Conservation (phyloP, 2,888 invertebrate species). For the Sceliomorpha sp. region DNA sequence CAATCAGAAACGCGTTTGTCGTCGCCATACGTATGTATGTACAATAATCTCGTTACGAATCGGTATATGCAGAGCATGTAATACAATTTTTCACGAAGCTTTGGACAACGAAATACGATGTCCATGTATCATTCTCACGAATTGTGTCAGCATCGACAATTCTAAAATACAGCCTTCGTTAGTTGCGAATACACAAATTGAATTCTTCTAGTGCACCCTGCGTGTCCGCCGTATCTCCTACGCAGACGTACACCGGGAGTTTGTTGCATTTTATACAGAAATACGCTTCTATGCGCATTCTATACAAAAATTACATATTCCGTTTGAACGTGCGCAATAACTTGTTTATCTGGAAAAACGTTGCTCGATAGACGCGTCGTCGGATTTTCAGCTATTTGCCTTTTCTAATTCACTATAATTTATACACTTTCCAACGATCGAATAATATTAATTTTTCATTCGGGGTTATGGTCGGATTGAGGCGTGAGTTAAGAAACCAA, state of each 20-base stretch:
- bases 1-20: slow-evolving; percentile 59
- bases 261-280: slow-evolving; percentile 38
- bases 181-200: slow-evolving; percentile 53
- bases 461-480: too few relatives aligned
- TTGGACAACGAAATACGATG: slow-evolving; percentile 57
- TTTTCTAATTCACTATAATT: too few relatives aligned
- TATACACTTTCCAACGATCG: too few relatives aligned
- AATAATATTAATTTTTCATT: too few relatives aligned
- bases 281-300: too few relatives aligned
- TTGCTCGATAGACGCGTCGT: too few relatives aligned
- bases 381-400: too few relatives aligned
- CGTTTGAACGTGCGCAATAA: too few relatives aligned
- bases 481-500: too few relatives aligned
- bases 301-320: too few relatives aligned
- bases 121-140: slow-evolving; percentile 56
- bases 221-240: slow-evolving; percentile 4
- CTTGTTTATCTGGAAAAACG: too few relatives aligned
- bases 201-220: slow-evolving; percentile 49
- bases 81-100: slow-evolving; percentile 58
- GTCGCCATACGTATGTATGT: slow-evolving; percentile 45
- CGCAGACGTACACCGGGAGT: neutral
- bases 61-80: slow-evolving; percentile 52
- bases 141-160: slow-evolving; percentile 53
- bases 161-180: slow-evolving; percentile 57
- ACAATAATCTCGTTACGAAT: slow-evolving; percentile 57